Conservation (phyloP, 2,888 invertebrate genomes). For the Andrena bicolor region DNA sequence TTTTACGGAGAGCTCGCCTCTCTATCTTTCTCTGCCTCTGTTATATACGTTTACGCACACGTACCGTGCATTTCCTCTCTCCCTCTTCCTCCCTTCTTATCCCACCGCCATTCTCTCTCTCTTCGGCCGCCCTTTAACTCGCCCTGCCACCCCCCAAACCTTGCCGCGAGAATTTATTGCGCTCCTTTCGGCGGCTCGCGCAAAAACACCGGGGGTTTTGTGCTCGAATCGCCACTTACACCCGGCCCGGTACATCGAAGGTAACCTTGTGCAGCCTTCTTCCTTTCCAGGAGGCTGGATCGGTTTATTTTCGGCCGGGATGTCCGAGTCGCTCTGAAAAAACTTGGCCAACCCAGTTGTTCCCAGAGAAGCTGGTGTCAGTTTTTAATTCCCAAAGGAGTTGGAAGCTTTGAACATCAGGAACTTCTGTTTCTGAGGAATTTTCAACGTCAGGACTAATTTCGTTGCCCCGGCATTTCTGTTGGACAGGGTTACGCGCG, state of each 20-base stretch:
- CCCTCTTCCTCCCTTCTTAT: constrained; percentile 22
- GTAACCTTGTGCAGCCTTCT: constrained; percentile 1
- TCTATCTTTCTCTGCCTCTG: constrained; percentile 58
- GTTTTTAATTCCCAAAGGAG: neutral
- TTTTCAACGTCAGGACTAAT: neutral
- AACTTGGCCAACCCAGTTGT: neutral
- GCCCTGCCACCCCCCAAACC: constrained; percentile 48
- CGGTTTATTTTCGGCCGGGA: neutral
- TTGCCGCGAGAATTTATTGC: constrained; percentile 43
- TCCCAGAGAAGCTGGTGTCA: neutral
- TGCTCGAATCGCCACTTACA: constrained; percentile 2
- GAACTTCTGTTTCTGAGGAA: neutral
- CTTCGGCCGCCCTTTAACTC: constrained; percentile 51
- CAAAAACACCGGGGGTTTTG: constrained; percentile 12
- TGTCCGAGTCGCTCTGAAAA: neutral
- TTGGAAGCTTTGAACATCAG: neutral
- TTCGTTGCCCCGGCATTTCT: neutral
- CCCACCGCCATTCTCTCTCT: constrained; percentile 54
- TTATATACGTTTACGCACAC: constrained; percentile 43
- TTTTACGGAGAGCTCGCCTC: constrained; percentile 73
- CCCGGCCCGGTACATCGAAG: neutral
- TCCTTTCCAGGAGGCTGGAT: neutral
- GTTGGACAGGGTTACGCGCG: constrained; percentile 73
- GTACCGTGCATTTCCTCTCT: constrained; percentile 41
- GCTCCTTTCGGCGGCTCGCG: constrained; percentile 4